These are phyloP conservation scores for Harmothoe impar DNA, from an alignment of 2,888 invertebrate genomes.

Conservation along the genomic window DNA sequence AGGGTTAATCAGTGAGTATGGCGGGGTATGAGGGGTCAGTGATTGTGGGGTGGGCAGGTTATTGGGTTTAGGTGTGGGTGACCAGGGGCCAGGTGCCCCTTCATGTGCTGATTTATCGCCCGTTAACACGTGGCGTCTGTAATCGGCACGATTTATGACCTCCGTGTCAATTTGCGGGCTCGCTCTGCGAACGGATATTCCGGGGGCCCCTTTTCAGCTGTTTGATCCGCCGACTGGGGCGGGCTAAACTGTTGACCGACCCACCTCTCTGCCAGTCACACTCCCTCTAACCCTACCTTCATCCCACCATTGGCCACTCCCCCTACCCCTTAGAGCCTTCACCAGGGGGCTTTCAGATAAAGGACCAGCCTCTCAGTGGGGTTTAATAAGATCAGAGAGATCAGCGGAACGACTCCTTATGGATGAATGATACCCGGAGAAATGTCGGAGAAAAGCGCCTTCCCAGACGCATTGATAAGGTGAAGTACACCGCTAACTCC, in stretches of 20 bases:
- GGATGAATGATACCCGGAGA: slow-evolving; percentile 3
- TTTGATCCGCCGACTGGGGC: neutral
- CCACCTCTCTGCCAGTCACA: neutral
- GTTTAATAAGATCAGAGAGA: slow-evolving; percentile 30
- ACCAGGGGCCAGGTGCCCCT: neutral
- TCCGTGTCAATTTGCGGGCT: neutral
- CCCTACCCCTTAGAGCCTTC: neutral
- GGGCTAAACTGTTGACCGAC: slow-evolving; percentile 10
- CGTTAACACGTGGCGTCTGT: slow-evolving; percentile 19
- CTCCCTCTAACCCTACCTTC: neutral
- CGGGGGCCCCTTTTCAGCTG: slow-evolving; percentile 17
- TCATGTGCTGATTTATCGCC: slow-evolving; percentile 10
- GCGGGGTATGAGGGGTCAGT: too few relatives aligned
- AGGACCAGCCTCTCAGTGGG: neutral
- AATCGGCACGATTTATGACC: slow-evolving; percentile 14
- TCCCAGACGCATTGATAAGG: neutral
- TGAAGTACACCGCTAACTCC: neutral
- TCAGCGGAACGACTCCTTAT: neutral
- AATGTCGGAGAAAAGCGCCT: neutral
- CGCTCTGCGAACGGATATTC: neutral
- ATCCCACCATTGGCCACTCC: neutral
- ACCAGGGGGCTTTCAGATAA: neutral
- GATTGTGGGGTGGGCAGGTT: neutral
- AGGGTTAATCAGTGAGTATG: too few relatives aligned
- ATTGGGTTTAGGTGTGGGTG: neutral